Conservation (phyloP, 2,797 vertebrate genomes). For the Crax fasciolata region DNA sequence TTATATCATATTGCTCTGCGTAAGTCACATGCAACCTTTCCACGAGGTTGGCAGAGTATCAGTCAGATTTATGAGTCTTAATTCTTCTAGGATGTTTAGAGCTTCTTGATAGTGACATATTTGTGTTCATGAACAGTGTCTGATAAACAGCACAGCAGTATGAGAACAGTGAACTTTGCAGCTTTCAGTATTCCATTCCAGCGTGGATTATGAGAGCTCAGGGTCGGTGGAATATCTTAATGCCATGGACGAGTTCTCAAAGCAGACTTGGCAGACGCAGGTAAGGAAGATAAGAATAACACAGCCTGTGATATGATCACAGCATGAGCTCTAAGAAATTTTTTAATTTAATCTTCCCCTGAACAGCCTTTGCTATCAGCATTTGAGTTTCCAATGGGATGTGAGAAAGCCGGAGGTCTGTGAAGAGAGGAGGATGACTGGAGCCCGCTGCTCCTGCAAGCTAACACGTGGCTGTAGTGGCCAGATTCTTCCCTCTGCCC, state of each 20-base stretch:
- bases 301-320: rapidly evolving
- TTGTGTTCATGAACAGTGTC: not conserved
- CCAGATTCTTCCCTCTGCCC: not conserved
- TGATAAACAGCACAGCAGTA: not conserved
- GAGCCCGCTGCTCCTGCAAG: not conserved
- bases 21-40: not conserved
- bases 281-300: not conserved
- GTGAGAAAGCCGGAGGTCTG: not conserved
- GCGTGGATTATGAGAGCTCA: not conserved
- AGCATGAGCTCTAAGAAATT: not conserved
- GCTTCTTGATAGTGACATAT: rapidly evolving
- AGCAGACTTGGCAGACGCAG: not conserved
- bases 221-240: not conserved
- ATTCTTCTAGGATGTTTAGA: not conserved
- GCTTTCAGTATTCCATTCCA: not conserved
- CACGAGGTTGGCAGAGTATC: not conserved
- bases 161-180: not conserved
- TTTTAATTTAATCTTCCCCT: not conserved
- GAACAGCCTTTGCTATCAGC: not conserved
- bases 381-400: not conserved
- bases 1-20: not conserved
- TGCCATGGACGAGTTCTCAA: not conserved
- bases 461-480: rapidly evolving
- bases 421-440: not conserved
- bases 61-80: not conserved